These are phyloP conservation scores for Xyrauchen texanus DNA, from an alignment of 2,113 vertebrate species.

Conservation along the genomic window DNA sequence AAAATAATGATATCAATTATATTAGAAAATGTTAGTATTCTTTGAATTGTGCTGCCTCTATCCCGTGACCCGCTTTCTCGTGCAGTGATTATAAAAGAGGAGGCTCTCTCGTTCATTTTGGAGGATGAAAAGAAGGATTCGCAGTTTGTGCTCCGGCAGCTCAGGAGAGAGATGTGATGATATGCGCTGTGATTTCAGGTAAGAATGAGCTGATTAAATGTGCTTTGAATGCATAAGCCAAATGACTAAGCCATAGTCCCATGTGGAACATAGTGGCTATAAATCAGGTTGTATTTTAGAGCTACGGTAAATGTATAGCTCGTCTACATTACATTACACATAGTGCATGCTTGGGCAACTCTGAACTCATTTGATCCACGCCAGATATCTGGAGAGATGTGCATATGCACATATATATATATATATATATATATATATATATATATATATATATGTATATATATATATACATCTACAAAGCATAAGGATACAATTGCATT, in stretches of 20 bases:
- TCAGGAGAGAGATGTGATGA: slow-evolving; percentile 61
- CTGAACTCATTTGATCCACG: not conserved
- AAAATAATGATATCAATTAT: no score
- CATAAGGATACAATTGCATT: not conserved
- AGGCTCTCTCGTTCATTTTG: slow-evolving; percentile 80
- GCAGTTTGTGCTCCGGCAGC: slow-evolving; percentile 67
- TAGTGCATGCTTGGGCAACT: not conserved
- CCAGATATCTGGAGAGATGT: not conserved
- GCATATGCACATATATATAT: not conserved
- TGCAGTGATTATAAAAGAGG: slow-evolving; percentile 87
- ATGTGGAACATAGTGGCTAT: not conserved
- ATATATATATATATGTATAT: no score
- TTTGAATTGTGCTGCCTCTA: slow-evolving; percentile 68
- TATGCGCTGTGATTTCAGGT: slow-evolving; percentile 74
- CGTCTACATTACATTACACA: not conserved
- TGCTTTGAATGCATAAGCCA: not conserved
- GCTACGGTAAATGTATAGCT: not conserved
- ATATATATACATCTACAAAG: not conserved
- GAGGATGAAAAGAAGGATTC: slow-evolving; percentile 55
- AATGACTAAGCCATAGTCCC: not conserved
- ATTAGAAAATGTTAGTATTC: slow-evolving; percentile 32
- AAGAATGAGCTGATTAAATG: slow-evolving; percentile 55
- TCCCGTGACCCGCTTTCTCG: slow-evolving; percentile 83
- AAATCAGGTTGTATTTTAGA: not conserved
- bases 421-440: no score